A percentile compares a stretch with the other conserved stretches of the same genome.
These are phyloP conservation scores for Acleris sparsana DNA, from an alignment of 2,888 invertebrate genomes.

Conservation along the genomic window DNA sequence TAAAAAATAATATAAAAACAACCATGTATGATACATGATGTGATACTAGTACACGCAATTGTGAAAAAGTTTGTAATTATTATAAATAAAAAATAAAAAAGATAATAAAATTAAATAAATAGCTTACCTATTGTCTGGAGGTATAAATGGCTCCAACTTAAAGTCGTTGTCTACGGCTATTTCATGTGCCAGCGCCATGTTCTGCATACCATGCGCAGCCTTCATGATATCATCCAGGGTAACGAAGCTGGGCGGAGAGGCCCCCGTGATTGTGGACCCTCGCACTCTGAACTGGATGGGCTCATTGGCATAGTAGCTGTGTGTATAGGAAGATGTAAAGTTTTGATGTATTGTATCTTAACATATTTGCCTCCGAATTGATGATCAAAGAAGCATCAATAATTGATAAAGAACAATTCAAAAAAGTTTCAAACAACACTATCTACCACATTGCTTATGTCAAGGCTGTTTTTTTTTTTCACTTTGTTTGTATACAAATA, in stretches of 20 bases:
- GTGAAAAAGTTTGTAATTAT: background rate
- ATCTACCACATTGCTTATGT: no score
- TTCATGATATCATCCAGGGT: constrained; percentile 93
- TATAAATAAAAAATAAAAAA: background rate
- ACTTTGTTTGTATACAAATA: no score
- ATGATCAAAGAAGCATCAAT: background rate
- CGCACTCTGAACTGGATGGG: constrained; percentile 83
- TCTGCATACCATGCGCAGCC: constrained; percentile 93
- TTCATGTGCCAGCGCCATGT: constrained; percentile 98
- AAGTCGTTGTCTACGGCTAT: constrained; percentile 98
- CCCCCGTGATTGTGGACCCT: constrained; percentile 84
- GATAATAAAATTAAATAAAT: no score
- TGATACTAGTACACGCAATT: no score
- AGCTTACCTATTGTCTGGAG: constrained; percentile 87
- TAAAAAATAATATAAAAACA: no score
- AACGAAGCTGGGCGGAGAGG: constrained; percentile 93
- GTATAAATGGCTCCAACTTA: constrained; percentile 91
- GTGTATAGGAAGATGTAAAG: constrained; percentile 40
- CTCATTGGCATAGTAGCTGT: constrained; percentile 69
- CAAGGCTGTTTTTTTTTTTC: no score
- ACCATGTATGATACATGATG: no score
- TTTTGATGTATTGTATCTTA: background rate
- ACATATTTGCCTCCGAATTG: background rate
- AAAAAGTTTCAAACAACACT: no score
- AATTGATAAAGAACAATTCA: no score